These are phyloP conservation scores for Hippocampus guttulatus DNA, from an alignment of 2,113 vertebrate species.

Conservation along the genomic window DNA sequence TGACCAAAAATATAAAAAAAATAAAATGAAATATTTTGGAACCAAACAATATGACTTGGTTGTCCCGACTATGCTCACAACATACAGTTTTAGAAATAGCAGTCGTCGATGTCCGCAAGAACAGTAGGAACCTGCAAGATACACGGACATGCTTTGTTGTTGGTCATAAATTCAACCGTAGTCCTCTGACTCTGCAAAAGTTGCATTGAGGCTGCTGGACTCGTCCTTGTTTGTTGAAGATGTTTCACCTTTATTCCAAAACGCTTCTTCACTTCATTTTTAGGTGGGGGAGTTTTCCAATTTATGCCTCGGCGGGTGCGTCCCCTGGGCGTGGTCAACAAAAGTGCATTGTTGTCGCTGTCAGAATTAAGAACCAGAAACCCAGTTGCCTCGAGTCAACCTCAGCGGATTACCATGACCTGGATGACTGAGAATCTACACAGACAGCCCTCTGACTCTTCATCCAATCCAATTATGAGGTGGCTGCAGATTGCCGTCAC, in stretches of 20 bases:
- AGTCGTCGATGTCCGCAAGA: not conserved
- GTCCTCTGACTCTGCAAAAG: not conserved
- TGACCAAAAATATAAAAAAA: not conserved
- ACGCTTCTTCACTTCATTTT: not conserved
- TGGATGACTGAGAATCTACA: not conserved
- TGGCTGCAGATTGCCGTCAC: not conserved
- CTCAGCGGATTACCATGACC: not conserved
- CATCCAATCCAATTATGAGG: slow-evolving; percentile 1
- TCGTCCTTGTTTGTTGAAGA: not conserved
- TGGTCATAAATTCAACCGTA: not conserved
- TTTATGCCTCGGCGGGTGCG: not conserved
- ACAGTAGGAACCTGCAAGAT: not conserved
- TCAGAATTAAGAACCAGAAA: not conserved
- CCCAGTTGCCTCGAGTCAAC: not conserved
- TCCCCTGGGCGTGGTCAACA: not conserved
- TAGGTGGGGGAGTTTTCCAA: not conserved
- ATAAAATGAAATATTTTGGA: not conserved
- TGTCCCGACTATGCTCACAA: not conserved
- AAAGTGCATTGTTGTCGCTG: not conserved
- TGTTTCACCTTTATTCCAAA: not conserved
- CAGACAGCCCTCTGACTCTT: not conserved
- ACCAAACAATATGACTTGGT: not conserved
- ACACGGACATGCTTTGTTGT: not conserved
- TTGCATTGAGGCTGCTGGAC: not conserved
- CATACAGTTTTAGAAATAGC: not conserved